phyloP scores from a whole-genome alignment of 2,888 invertebrate genomes.

The Cheiracanthium punctorium region DNA sequence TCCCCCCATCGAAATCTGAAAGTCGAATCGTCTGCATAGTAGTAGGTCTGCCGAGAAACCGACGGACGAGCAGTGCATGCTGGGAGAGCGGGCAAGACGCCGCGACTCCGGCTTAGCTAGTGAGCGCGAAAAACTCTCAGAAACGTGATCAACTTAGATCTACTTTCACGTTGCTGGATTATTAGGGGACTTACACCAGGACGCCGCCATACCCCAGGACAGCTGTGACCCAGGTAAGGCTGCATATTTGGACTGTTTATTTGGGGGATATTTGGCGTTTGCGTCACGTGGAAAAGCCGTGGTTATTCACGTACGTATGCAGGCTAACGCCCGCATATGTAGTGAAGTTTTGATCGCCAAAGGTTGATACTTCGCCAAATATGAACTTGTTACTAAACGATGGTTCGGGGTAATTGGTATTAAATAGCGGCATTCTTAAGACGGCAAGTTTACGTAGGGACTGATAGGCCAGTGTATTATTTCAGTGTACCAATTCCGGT shows the following conservation, averaged over 20 bases:
- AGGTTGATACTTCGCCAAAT: neutral
- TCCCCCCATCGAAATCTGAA: neutral
- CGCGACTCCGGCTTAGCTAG: neutral
- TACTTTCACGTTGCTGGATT: neutral
- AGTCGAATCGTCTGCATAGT: conserved; percentile 3
- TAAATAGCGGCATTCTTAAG: conserved; percentile 17
- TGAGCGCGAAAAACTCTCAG: neutral
- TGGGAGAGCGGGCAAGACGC: conserved; percentile 13
- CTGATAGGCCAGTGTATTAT: neutral
- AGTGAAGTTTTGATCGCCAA: neutral
- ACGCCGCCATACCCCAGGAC: neutral
- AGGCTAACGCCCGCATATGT: conserved; percentile 13
- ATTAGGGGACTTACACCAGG: neutral
- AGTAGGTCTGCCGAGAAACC: conserved; percentile 3
- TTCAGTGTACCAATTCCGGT: conserved; percentile 2
- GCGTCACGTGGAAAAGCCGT: neutral
- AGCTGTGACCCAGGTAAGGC: neutral
- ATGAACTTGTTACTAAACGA: neutral
- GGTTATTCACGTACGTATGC: neutral
- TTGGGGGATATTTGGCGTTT: neutral
- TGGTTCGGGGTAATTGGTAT: neutral
- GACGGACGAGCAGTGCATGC: neutral
- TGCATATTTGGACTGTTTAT: neutral
- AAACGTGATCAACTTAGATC: neutral
- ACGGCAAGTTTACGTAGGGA: neutral